Evolutionary conservation across 2,113 vertebrate species (phyloP), one percentile per base, ranked within the genome.

Genomic region (Nannospalax galili): DNA sequence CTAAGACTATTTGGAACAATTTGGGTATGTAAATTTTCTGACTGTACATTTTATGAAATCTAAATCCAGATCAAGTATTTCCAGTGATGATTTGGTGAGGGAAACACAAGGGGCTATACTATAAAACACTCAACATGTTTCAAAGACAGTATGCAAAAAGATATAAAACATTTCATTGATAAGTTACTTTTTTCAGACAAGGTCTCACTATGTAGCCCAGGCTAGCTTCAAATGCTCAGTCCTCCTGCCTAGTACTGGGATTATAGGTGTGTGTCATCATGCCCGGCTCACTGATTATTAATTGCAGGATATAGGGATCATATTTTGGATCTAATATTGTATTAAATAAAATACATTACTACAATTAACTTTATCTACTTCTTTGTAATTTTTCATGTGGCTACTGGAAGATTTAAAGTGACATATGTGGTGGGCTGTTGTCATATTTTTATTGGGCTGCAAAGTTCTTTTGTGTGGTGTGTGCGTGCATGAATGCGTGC

Each of bases 1-100:
- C 42, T 78, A 56, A 86, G 52, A 80, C 14, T 94, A 78, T 89
- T 52, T 94, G 90, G 56, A 94, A 78, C 37, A n/a, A 91, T 58
- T 75, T 91, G 80, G 3, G 8, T 40, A 82, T 90, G 87, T 77
- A 93, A 89, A 95, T 91, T 48, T 90, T 72, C 78, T 73, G 82
- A 93, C 52, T 92, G 81, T 72, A 52, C 87, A 78, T 97, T 97
- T 96, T 86, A 78, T 82, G 87, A 78, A 77, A 45, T 69, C 95
- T 86, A 95, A 89, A 94, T 95, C 64, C 73, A 95, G 82, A 91
- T 81, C 26, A 15, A 89, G 79, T 88, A 62, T 92, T 86, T 86
- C 78, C 85, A 42, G 3, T 74, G 70, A 84, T 82, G 90, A 82
- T 24, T 48, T 35, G 85, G 78, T 56, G 28, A 65, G 86, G 11